Percentiles rank a stretch among this genome's conserved stretches.
These are phyloP conservation scores for Sarcophaga rosellei DNA, from an alignment of 2,888 invertebrate species.

Conservation along the genomic window DNA sequence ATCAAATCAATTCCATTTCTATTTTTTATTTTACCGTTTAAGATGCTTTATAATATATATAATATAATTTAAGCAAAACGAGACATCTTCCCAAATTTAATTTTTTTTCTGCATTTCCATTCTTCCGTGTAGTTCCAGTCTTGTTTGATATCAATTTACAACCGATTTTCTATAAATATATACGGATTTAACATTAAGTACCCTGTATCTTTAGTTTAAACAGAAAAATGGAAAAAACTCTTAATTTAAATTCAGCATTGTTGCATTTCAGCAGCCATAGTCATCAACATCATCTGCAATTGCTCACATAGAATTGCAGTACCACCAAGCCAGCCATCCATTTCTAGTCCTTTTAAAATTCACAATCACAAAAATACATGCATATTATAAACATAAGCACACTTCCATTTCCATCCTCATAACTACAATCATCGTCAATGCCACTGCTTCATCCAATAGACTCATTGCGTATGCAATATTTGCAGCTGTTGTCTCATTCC, in stretches of 20 bases:
- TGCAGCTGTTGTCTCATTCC: constrained; percentile 67
- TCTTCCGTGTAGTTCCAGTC: no score
- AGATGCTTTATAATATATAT: no score
- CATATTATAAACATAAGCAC: constrained; percentile 11
- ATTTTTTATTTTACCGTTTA: no score
- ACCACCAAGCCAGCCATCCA: neutral
- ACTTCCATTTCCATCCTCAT: neutral
- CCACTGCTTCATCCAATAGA: constrained; percentile 24
- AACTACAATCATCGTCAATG: constrained; percentile 3
- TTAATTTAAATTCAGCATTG: constrained; percentile 42
- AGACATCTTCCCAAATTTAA: no score
- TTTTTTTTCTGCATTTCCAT: no score
- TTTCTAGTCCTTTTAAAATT: constrained; percentile 19
- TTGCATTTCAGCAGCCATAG: constrained; percentile 39
- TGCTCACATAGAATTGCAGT: neutral
- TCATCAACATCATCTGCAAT: constrained; percentile 13
- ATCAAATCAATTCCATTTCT: no score
- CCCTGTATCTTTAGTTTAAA: constrained; percentile 8
- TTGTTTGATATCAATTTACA: no score
- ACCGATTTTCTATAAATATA: no score
- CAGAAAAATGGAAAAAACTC: neutral
- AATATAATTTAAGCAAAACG: no score
- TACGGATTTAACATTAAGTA: neutral
- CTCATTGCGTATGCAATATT: constrained; percentile 69
- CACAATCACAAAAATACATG: constrained; percentile 4